phyloP scores from a whole-genome alignment of 2,888 invertebrate species.

The Heliconius erato region DNA sequence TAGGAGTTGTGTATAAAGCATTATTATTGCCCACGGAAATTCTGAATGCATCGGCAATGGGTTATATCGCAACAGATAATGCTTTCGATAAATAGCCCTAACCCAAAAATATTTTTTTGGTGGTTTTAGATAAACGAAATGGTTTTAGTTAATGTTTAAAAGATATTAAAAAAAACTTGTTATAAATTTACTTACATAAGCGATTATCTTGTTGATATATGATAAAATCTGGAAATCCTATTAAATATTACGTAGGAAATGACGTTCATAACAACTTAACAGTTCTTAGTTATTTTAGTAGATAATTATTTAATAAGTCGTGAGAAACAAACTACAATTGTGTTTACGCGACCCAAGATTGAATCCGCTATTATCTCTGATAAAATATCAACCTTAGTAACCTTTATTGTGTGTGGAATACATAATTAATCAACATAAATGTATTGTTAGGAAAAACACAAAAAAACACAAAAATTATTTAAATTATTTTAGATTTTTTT shows the following conservation, averaged over 20 bases:
- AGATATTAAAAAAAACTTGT: background rate
- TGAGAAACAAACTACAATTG: background rate
- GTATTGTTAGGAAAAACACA: background rate
- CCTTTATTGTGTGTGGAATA: conserved; percentile 9
- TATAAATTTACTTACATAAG: background rate
- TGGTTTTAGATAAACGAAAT: no score
- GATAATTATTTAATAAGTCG: background rate
- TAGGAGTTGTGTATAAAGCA: no score
- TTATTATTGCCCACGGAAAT: no score
- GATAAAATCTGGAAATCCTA: background rate
- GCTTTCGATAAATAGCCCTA: no score
- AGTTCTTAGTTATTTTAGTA: background rate
- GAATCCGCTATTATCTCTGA: conserved; percentile 2
- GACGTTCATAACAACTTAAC: background rate
- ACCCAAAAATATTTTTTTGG: no score
- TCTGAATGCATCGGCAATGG: no score
- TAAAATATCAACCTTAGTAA: conserved; percentile 2
- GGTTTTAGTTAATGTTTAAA: background rate
- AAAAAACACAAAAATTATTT: background rate
- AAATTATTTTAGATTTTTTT: background rate
- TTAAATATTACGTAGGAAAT: background rate
- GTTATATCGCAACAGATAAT: no score
- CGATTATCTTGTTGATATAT: background rate
- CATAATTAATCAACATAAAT: background rate
- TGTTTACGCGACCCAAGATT: background rate